Conservation (phyloP, 1,140 invertebrate genomes). For the Rhyacophila brunnea region DNA sequence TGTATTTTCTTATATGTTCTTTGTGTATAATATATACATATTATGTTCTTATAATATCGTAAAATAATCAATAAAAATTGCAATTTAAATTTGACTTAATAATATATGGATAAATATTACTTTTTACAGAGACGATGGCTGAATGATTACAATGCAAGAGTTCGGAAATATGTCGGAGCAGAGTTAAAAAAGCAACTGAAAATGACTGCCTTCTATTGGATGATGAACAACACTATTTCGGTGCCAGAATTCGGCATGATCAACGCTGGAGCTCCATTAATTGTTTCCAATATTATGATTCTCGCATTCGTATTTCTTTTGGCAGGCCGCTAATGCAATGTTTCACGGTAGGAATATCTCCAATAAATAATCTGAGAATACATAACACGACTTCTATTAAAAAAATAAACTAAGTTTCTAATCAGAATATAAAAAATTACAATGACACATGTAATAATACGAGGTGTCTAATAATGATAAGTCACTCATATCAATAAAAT, state of each 20-base stretch:
- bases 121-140: constrained; percentile 69
- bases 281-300: background rate
- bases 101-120: no score
- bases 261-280: constrained; percentile 48
- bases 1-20: no score
- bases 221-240: constrained; percentile 73
- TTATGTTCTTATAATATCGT: no score
- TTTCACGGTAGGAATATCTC: background rate
- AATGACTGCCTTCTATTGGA: constrained; percentile 74
- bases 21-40: no score
- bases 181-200: constrained; percentile 67
- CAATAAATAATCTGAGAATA: background rate
- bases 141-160: constrained; percentile 74
- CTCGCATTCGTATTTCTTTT: background rate
- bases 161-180: constrained; percentile 66
- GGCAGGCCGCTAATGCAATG: background rate
- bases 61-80: no score
- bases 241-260: constrained; percentile 64
- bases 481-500: no score
- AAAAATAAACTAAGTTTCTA: no score
- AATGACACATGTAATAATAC: no score
- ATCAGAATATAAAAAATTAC: no score
- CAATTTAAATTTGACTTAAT: no score
- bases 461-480: no score
- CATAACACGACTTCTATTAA: background rate